Evolutionary conservation across 2,888 invertebrate species (phyloP), one percentile per base, ranked within the genome.

Genomic region (Drosophila hamatofila): DNA sequence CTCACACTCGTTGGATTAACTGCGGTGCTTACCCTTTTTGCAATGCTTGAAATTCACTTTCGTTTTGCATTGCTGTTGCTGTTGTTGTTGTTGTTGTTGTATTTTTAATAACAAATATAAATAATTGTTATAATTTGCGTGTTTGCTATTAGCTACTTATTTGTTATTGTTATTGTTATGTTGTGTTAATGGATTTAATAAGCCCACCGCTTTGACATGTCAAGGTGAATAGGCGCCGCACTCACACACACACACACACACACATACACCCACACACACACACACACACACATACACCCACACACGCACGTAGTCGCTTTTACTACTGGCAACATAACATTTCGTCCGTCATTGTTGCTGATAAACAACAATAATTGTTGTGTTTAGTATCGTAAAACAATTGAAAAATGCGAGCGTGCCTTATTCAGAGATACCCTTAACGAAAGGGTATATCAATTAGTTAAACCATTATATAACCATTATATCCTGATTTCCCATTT

Each of bases 131-230:
- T 81, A 75, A 73, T 84, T 78, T 68, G 64, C 82, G 81, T 72
- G 78, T 33, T 42, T 14, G 56, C 30, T 12, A 64, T 65, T 42
- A 57, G 44, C 44, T 46, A 46, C 59, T 73, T 55, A 59, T 58
- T 62, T 70, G 52, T 59, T 55, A 64, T 64, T 72, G 46, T 48
- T 72, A 42, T 55, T 68, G 71, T 65, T 80, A 39, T 66, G 58
- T 58, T 60, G 58, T 62, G 72, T 62, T 80, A 83, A 83, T 86
- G 73, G 63, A 72, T 87, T 81, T 83, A 87, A 83, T 80, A 78
- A 73, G 75, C 64, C 75, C 42, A 52, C 57, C 52, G 65, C 69
- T 61, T 55, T 72, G 83, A 84, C 86, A 85, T 85, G 86, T 88
- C 83, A 84, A 88, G 83, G 83, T 84, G 78, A 82, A 58, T 76